These are phyloP conservation scores for Nothobranchius kuhntae DNA, from an alignment of 2,113 vertebrate genomes.

Conservation along the genomic window DNA sequence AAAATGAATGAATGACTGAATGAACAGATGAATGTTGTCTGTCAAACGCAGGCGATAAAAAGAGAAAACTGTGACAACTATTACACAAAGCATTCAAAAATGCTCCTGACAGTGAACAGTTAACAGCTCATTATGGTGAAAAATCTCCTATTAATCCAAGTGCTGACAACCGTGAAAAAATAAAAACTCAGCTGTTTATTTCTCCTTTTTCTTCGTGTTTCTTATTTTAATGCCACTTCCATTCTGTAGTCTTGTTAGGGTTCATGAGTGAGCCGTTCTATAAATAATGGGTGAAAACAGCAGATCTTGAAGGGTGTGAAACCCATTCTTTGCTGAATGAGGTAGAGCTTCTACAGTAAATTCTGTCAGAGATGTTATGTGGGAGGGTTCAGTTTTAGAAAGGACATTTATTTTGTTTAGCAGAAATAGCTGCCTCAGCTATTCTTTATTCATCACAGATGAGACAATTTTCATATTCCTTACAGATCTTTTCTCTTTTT, in stretches of 20 bases:
- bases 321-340: background rate
- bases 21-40: constrained; percentile 31
- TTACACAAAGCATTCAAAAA: constrained; percentile 69
- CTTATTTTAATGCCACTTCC: constrained; percentile 17
- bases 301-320: constrained; percentile 37
- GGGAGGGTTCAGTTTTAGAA: constrained; percentile 6
- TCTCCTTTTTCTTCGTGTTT: constrained; percentile 4
- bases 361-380: background rate
- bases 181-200: constrained; percentile 44
- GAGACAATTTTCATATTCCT: constrained; percentile 1
- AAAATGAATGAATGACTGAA: too few relatives aligned
- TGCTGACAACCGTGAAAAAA: constrained; percentile 69
- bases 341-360: constrained; percentile 1
- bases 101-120: constrained; percentile 67
- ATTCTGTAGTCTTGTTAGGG: constrained; percentile 27
- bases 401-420: constrained; percentile 4
- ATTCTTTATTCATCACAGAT: constrained; percentile 24
- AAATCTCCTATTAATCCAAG: constrained; percentile 73
- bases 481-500: constrained; percentile 2
- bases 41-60: constrained; percentile 49
- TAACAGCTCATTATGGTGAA: constrained; percentile 75
- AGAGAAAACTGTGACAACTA: constrained; percentile 54
- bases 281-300: constrained; percentile 32
- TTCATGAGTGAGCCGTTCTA: constrained; percentile 27
- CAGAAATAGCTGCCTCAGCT: constrained; percentile 18